Evolutionary conservation across 2,113 vertebrate species (phyloP).

Genomic region (Kryptolebias marmoratus): DNA sequence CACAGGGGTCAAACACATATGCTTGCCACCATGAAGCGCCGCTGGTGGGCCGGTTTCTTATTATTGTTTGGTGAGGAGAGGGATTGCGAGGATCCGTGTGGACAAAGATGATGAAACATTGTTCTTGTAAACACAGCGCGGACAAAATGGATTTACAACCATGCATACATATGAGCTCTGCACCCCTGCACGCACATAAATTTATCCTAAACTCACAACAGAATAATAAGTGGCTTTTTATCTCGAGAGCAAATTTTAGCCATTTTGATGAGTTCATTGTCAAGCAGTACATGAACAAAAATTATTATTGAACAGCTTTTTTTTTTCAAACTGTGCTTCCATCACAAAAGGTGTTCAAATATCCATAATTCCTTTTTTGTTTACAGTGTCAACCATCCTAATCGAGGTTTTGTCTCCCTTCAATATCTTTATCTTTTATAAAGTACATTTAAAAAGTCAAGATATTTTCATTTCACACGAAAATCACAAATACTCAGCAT

Average conservation of each 20-base stretch:
- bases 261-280: no score
- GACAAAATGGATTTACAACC: constrained; percentile 61
- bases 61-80: constrained; percentile 77
- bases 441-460: no score
- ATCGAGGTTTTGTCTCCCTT: no score
- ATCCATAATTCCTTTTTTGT: no score
- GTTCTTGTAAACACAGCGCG: constrained; percentile 66
- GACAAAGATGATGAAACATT: constrained; percentile 69
- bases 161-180: constrained; percentile 52
- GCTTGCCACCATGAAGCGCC: constrained; percentile 73
- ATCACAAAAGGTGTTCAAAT: no score
- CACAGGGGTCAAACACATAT: constrained; percentile 88
- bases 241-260: neutral
- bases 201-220: constrained; percentile 10
- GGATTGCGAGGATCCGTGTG: constrained; percentile 67
- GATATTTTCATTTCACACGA: no score
- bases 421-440: no score
- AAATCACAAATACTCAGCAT: no score
- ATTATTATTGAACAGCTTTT: neutral
- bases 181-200: constrained; percentile 18
- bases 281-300: no score
- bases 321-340: neutral
- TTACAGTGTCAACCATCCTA: no score
- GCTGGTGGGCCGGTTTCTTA: constrained; percentile 68
- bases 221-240: constrained; percentile 19